These are phyloP conservation scores for Sinotaia quadrata DNA, from an alignment of 2,888 invertebrate genomes.

Conservation along the genomic window DNA sequence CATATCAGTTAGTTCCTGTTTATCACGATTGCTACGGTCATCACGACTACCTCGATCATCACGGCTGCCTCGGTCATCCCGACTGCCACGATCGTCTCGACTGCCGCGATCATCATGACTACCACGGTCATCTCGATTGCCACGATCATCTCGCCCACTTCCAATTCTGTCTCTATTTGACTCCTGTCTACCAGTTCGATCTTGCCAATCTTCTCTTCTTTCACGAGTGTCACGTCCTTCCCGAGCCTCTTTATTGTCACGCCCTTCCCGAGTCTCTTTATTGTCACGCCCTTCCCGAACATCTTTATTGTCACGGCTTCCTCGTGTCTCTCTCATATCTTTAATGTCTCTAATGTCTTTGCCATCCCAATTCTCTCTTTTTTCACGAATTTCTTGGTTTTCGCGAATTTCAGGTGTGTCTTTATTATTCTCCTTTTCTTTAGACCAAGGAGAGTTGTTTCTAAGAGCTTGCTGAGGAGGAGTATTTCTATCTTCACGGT, in stretches of 20 bases:
- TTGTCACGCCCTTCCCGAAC: conserved; percentile 20
- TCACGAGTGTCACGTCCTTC: conserved; percentile 30
- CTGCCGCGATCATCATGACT: conserved; percentile 31
- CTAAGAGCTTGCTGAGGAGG: conserved; percentile 5
- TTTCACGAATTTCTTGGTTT: conserved; percentile 5
- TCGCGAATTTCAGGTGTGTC: neutral
- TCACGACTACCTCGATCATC: conserved; percentile 32
- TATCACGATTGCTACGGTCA: conserved; percentile 34
- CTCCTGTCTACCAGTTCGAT: conserved; percentile 25
- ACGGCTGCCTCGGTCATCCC: conserved; percentile 30
- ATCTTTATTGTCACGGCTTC: conserved; percentile 17
- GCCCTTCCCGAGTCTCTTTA: conserved; percentile 14
- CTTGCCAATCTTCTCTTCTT: conserved; percentile 31
- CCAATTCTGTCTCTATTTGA: conserved; percentile 11
- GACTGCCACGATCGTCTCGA: conserved; percentile 33
- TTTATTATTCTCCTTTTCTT: conserved; percentile 19
- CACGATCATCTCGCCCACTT: conserved; percentile 33
- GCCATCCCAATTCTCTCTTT: neutral
- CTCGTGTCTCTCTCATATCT: conserved; percentile 7
- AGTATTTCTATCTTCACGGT: conserved; percentile 7
- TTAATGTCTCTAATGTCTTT: conserved; percentile 22
- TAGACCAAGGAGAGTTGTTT: conserved; percentile 1
- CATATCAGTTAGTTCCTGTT: conserved; percentile 33
- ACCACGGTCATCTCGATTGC: conserved; percentile 31
- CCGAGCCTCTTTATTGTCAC: conserved; percentile 11